Percentiles rank a stretch among this genome's conserved stretches.
phyloP scores from a whole-genome alignment of 1,140 invertebrate species.

The Bicyclus anynana region DNA sequence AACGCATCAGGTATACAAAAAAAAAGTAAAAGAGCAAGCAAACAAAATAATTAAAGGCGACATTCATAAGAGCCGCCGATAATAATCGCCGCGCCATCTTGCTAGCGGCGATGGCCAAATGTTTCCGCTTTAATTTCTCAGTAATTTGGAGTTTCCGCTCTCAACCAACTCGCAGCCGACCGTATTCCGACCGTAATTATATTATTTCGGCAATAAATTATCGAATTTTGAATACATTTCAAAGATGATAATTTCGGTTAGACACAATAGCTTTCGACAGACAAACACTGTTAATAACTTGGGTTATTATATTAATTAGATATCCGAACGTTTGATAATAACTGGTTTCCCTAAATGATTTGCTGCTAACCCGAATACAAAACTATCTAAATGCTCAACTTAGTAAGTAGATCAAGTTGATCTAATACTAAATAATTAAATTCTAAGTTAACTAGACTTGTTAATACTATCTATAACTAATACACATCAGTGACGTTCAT shows the following conservation, averaged over 20 bases:
- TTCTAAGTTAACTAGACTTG: too few relatives aligned
- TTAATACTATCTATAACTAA: too few relatives aligned
- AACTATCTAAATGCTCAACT: too few relatives aligned
- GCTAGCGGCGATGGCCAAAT: conserved; percentile 73
- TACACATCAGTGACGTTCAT: too few relatives aligned
- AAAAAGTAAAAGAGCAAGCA: conserved; percentile 40
- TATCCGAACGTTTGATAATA: background rate
- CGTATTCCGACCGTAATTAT: conserved; percentile 71
- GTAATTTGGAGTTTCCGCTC: conserved; percentile 73
- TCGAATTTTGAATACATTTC: conserved; percentile 69
- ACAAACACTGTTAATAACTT: background rate
- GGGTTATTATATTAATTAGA: conserved; percentile 2
- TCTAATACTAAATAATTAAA: too few relatives aligned
- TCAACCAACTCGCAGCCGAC: conserved; percentile 67
- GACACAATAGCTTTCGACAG: conserved; percentile 28
- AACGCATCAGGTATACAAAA: background rate
- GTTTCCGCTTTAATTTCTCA: conserved; percentile 77
- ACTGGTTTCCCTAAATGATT: too few relatives aligned
- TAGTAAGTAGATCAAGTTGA: too few relatives aligned
- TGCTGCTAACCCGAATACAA: too few relatives aligned
- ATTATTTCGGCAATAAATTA: conserved; percentile 77
- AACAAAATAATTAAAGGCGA: conserved; percentile 52
- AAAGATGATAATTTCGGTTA: conserved; percentile 51
- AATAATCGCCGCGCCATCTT: conserved; percentile 67
- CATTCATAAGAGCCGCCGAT: conserved; percentile 66